Evolutionary conservation across 1,140 invertebrate species (phyloP), one percentile per base, ranked within the genome.

Genomic region (Leptonema lineaticorne): DNA sequence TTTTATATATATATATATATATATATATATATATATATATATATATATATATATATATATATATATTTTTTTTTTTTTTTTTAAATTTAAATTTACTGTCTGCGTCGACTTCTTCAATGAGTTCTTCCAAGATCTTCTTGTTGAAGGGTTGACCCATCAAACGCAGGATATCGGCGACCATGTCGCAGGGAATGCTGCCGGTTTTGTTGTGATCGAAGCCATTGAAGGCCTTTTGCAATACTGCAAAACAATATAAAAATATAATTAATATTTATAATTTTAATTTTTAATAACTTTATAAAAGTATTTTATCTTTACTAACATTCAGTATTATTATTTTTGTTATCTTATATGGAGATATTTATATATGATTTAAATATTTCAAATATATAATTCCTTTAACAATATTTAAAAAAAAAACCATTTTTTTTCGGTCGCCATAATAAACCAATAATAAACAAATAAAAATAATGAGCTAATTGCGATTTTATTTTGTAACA

Each of bases 61-160:
- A 62, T 58, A 16, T 22, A 33, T 37, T 48, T 48, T 57, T 53
- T 24, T 57, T 30, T 53, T 68, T 76, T n/a, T n/a, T n/a, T n/a
- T n/a, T n/a, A n/a, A n/a, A n/a, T n/a, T n/a, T n/a, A n/a, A n/a
- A 88, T 90, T 89, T 82, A 96, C 95, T 95, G 81, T 97, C 95
- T 68, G 92, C 92, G 79, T 97, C 95, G 56, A 97, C 94, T 85
- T 97, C 94, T 75, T 95, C 93, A 75, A 97, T 97, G 69, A 97
- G 87, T 79, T 96, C 93, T 78, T 95, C 93, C 45, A 97, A 85
- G 78, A 96, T 96, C 75, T 92, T 92, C 80, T 96, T 95, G 81
- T 97, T 95, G 83, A 96, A 97, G 22, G 94, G 93, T 80, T 97
- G 95, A 72, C 95, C 95, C 92, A 97, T 95, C 77, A 96, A 87